Conservation (phyloP, 2,797 vertebrate genomes). For the Sciaenops ocellatus region DNA sequence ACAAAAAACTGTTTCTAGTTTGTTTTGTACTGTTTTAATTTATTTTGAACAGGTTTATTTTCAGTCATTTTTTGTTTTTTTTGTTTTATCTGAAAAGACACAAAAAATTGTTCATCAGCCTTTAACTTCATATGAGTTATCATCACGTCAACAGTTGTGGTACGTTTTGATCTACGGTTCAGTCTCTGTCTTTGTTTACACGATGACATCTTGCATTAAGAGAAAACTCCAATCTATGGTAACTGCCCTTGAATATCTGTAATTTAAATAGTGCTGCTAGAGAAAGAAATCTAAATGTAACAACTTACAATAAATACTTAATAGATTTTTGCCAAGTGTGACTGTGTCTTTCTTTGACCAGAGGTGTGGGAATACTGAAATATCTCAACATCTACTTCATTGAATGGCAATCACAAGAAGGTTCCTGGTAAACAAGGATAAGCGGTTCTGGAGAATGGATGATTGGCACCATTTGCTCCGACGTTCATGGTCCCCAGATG, state of each 20-base stretch:
- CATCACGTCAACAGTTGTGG: slow-evolving; percentile 61
- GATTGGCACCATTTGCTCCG: not conserved
- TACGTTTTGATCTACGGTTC: slow-evolving; percentile 71
- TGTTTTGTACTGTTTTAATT: slow-evolving; percentile 67
- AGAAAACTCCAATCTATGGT: slow-evolving; percentile 75
- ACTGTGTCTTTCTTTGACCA: slow-evolving; percentile 69
- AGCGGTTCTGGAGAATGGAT: too few relatives aligned
- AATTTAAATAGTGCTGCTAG: slow-evolving; percentile 87
- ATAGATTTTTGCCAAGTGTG: slow-evolving; percentile 83
- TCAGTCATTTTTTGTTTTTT: slow-evolving; percentile 33
- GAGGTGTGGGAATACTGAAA: not conserved
- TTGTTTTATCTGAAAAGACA: slow-evolving; percentile 48
- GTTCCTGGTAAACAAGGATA: too few relatives aligned
- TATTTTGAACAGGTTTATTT: slow-evolving; percentile 54
- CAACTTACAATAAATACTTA: slow-evolving; percentile 86
- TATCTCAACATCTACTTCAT: too few relatives aligned
- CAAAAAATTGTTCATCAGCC: slow-evolving; percentile 54
- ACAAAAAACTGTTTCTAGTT: slow-evolving; percentile 45
- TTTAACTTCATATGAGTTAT: slow-evolving; percentile 43
- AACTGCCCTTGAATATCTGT: slow-evolving; percentile 85
- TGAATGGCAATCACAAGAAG: too few relatives aligned
- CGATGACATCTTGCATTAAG: slow-evolving; percentile 75
- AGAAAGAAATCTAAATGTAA: slow-evolving; percentile 85
- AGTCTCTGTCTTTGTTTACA: slow-evolving; percentile 82
- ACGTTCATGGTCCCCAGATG: not conserved